phyloP scores from a whole-genome alignment of 2,888 invertebrate genomes.

The Sphinx pinastri region DNA sequence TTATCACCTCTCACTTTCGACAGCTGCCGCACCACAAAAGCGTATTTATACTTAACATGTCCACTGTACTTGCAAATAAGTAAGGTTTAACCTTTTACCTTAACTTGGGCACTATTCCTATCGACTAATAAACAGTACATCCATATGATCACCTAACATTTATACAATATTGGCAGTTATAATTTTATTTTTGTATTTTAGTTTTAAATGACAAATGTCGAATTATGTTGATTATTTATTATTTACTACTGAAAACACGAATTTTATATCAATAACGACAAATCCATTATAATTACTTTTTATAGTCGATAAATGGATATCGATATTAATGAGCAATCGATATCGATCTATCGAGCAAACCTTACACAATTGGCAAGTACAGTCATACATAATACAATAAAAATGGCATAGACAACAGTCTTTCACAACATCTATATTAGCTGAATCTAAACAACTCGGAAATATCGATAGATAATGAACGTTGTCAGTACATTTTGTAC shows the following conservation, averaged over 20 bases:
- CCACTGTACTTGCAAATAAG: slow-evolving; percentile 39
- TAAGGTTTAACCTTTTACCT: slow-evolving; percentile 4
- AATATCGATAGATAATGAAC: slow-evolving; percentile 30
- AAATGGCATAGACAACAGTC: slow-evolving; percentile 60
- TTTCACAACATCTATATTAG: slow-evolving; percentile 53
- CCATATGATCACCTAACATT: slow-evolving; percentile 3
- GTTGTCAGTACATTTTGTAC: slow-evolving; percentile 22
- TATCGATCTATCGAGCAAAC: slow-evolving; percentile 21
- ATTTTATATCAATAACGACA: slow-evolving; percentile 14
- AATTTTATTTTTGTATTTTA: neutral
- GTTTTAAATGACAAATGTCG: slow-evolving; percentile 2
- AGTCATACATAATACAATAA: slow-evolving; percentile 46
- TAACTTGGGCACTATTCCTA: neutral
- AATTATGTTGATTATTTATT: neutral
- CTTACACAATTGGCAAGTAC: slow-evolving; percentile 43
- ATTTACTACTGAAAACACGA: slow-evolving; percentile 13
- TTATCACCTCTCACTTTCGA: slow-evolving; percentile 17
- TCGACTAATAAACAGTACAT: slow-evolving; percentile 13
- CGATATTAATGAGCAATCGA: neutral
- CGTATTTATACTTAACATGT: slow-evolving; percentile 35
- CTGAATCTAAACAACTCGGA: slow-evolving; percentile 25
- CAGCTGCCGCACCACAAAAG: slow-evolving; percentile 45
- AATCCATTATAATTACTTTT: slow-evolving; percentile 6
- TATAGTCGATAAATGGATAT: slow-evolving; percentile 18
- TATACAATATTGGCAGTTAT: slow-evolving; percentile 21